These are phyloP conservation scores for Norana najaformis DNA, from an alignment of 2,888 invertebrate genomes.

Conservation along the genomic window DNA sequence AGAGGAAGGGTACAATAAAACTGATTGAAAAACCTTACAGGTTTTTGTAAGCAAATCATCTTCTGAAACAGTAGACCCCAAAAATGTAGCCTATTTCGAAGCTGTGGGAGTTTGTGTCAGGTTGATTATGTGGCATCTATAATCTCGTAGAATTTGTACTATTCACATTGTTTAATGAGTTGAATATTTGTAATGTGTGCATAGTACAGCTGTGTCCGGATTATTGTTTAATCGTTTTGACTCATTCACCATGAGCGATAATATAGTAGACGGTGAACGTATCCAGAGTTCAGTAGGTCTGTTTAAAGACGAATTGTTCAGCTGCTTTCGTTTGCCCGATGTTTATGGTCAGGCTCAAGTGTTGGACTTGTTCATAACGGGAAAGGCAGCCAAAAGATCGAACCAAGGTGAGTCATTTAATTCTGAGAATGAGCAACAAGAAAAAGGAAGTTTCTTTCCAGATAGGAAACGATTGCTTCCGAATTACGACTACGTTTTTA, in stretches of 20 bases:
- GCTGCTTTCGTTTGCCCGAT: background rate
- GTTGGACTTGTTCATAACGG: background rate
- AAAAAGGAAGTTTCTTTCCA: background rate
- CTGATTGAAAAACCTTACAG: too few species aligned
- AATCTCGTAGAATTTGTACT: background rate
- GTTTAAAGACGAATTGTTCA: conserved; percentile 18
- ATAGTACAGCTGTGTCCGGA: background rate
- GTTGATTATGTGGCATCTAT: background rate
- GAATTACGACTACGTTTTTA: background rate
- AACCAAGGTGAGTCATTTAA: background rate
- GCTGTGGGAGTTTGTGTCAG: background rate
- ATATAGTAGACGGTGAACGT: background rate
- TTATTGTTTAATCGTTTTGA: background rate
- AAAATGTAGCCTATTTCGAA: background rate
- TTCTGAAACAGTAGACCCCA: too few species aligned
- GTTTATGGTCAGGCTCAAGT: conserved; percentile 2
- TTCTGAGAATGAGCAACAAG: background rate
- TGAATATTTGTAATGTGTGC: background rate
- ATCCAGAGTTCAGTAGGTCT: background rate
- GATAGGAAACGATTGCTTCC: background rate
- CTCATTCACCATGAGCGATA: background rate
- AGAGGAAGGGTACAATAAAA: too few species aligned
- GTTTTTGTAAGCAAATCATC: too few species aligned
- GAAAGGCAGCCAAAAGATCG: background rate
- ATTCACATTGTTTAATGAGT: background rate